Base-by-base conservation (phyloP, 1,140 invertebrate genomes). In the Caenorhabditis remanei region DNA sequence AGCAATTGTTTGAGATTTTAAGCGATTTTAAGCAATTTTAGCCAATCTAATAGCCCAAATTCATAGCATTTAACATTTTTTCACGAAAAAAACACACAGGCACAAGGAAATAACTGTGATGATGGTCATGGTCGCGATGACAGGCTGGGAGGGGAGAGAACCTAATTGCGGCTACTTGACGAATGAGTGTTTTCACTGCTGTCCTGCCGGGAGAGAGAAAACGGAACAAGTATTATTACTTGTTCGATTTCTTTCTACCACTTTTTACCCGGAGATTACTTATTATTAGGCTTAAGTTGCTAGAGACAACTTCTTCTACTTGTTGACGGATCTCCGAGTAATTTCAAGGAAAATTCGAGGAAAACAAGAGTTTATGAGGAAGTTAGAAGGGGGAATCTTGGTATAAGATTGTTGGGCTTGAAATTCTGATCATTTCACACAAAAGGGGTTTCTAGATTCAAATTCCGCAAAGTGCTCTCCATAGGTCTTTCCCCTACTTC, bases 191-290 rank as follows among this genome's bases (percentile, higher is more conserved):
- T 63, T 63, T 63, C 61, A 63, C 24, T n/a, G 0, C 55, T 63
- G 11, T 32, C n/a, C 11, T 4, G 19, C 11, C 11, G 2, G 21
- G 61, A 19, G 41, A 19, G 41, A 46, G 43, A 71, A 71, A 71
- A 71, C 65, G 65, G 65, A 71, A 71, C 65, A 71, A 71, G 65
- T 71, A 71, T 71, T 71, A 71, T 71, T 71, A 71, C 65, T 48
- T 71, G 43, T 48, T 65, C 24, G 19, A 9, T 65, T 65, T n/a
- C 13, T n/a, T n/a, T n/a, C n/a, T n/a, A n/a, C n/a, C 21, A 32
- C 21, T 41, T 65, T 40, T 65, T 71, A 71, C 65, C 61, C 61
- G 61, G 61, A 63, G 24, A 32, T 32, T 53, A 14, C 13, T 40
- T 63, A 11, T 63, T 63, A 63, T 63, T 63, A 63, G 24, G 55